Conservation (phyloP, 1,140 invertebrate species). For the Bombus picipes region DNA sequence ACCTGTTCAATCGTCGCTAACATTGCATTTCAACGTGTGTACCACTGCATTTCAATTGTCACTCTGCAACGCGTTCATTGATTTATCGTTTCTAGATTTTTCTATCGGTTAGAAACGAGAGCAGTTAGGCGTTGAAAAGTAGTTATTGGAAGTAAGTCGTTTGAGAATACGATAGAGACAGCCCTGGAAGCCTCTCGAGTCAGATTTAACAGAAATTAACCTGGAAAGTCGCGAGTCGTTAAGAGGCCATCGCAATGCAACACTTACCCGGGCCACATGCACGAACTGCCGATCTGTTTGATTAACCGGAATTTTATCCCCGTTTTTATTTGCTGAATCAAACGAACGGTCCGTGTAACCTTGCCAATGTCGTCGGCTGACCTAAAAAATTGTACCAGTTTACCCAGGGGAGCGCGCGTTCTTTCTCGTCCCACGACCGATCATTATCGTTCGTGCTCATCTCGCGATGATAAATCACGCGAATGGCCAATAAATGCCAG, state of each 20-base stretch:
- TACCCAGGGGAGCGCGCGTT: not conserved
- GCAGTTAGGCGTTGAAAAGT: too few species aligned
- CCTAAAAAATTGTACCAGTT: constrained; percentile 22
- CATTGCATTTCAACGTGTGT: not conserved
- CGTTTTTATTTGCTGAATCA: constrained; percentile 6
- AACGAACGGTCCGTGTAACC: not conserved
- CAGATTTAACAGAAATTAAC: not conserved
- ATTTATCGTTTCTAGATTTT: not conserved
- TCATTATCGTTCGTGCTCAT: constrained; percentile 57
- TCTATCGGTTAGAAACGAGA: not conserved
- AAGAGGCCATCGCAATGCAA: not conserved
- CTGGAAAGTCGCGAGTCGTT: not conserved
- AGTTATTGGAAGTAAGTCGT: too few species aligned
- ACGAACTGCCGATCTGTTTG: not conserved
- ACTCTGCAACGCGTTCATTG: not conserved
- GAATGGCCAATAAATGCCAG: constrained; percentile 67
- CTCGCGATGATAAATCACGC: constrained; percentile 71
- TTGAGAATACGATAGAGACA: not conserved
- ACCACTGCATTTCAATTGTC: not conserved
- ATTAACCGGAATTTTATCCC: not conserved
- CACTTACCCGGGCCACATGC: not conserved
- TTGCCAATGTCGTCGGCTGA: constrained; percentile 19
- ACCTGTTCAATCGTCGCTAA: not conserved
- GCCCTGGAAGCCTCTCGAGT: not conserved
- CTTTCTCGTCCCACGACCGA: constrained; percentile 20